Evolutionary conservation across 2,113 vertebrate species (phyloP).

Genomic region (Actenoides hombroni): DNA sequence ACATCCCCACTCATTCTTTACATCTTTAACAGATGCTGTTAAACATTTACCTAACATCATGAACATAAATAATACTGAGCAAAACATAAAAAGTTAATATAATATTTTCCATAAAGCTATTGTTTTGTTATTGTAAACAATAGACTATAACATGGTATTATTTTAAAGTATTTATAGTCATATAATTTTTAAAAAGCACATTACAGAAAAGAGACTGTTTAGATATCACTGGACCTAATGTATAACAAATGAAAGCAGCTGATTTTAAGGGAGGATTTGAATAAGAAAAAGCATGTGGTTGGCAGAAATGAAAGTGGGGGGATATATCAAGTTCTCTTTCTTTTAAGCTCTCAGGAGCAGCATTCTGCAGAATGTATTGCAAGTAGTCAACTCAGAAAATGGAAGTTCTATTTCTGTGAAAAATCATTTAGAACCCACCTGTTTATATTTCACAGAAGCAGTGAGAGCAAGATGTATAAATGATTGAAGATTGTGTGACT

Average conservation of each 20-base stretch:
- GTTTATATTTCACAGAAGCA: conserved; percentile 38
- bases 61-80: not conserved
- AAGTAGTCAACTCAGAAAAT: conserved; percentile 15
- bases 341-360: not conserved
- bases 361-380: conserved; percentile 15
- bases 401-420: conserved; percentile 28
- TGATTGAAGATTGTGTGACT: conserved; percentile 63
- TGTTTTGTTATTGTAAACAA: too few species aligned
- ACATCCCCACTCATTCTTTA: not conserved
- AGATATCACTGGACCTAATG: not conserved
- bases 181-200: not conserved
- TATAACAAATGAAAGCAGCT: not conserved
- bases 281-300: not conserved
- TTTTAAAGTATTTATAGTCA: not conserved
- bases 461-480: conserved; percentile 39
- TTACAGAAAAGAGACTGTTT: not conserved
- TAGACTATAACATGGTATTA: not conserved
- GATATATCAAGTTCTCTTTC: not conserved
- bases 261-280: not conserved
- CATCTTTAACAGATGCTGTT: not conserved
- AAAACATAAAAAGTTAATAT: not conserved
- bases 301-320: not conserved
- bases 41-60: not conserved
- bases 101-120: not conserved
- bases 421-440: conserved; percentile 47